A percentile compares a stretch with the other conserved stretches of the same genome.
Conservation (phyloP, 2,888 invertebrate species). For the Andrena flavipes region DNA sequence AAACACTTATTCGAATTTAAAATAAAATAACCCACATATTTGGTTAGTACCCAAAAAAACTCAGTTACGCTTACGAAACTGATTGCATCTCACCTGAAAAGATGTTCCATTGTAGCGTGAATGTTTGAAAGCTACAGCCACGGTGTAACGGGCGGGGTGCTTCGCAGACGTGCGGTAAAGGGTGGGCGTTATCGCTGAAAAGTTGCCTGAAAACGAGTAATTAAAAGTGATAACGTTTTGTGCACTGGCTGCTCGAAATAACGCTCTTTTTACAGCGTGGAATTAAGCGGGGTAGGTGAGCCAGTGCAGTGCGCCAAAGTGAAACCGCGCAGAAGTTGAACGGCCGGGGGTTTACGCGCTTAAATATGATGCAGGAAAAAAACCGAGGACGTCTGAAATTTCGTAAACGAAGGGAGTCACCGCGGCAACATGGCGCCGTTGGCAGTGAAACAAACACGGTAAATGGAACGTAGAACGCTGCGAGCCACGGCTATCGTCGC, state of each 20-base stretch:
- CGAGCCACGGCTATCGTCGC: background rate
- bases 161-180: slow-evolving; percentile 23
- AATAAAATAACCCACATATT: no score
- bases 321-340: slow-evolving; percentile 26
- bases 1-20: no score
- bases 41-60: no score
- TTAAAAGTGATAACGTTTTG: slow-evolving; percentile 60
- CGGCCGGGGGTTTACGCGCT: slow-evolving; percentile 17
- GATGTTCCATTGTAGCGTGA: background rate
- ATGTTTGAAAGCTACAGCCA: slow-evolving; percentile 10
- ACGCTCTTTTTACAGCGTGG: slow-evolving; percentile 26
- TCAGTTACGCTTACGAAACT: no score
- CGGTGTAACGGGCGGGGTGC: background rate
- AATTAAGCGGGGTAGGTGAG: slow-evolving; percentile 40
- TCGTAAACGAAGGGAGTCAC: slow-evolving; percentile 14
- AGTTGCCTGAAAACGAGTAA: slow-evolving; percentile 40
- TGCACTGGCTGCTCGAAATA: slow-evolving; percentile 32
- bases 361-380: slow-evolving; percentile 14
- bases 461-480: background rate
- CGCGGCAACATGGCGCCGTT: slow-evolving; percentile 14
- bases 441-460: background rate
- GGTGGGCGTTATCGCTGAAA: slow-evolving; percentile 29
- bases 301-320: background rate
- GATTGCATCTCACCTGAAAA: background rate
- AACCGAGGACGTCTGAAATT: slow-evolving; percentile 23